Conservation (phyloP, 2,113 vertebrate genomes). For the Elanoides forficatus region DNA sequence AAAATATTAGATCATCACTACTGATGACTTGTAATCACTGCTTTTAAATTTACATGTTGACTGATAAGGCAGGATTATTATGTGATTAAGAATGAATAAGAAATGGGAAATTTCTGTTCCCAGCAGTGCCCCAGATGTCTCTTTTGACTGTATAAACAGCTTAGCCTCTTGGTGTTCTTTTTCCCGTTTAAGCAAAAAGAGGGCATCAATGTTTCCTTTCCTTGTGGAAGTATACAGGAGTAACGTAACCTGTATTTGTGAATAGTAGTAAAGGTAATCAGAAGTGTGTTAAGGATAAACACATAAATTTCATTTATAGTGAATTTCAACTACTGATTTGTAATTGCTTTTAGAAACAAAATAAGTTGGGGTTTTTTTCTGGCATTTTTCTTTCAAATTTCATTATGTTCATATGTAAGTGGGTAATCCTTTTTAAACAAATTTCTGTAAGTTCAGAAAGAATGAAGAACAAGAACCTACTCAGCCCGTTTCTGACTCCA, state of each 20-base stretch:
- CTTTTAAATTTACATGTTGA: not conserved
- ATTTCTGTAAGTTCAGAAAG: not conserved
- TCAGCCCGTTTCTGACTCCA: not conserved
- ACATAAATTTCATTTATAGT: not conserved
- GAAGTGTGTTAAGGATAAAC: not conserved
- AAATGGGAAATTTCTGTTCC: not conserved
- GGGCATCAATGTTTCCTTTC: not conserved
- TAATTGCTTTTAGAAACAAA: not conserved
- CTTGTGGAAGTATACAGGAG: not conserved
- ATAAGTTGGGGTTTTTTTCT: not conserved
- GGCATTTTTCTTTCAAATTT: not conserved
- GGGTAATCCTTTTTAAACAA: not conserved
- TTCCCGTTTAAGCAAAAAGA: not conserved
- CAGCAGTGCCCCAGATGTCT: not conserved
- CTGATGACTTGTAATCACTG: not conserved
- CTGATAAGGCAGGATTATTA: not conserved
- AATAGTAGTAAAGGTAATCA: not conserved
- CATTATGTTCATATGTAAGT: not conserved
- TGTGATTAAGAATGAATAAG: not conserved
- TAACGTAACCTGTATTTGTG: not conserved
- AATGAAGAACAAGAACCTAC: not conserved
- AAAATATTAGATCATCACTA: not conserved
- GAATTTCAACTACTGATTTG: not conserved
- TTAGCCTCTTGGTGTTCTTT: not conserved
- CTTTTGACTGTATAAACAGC: not conserved